Conservation (phyloP, 2,888 invertebrate genomes). For the Latrodectus elegans region DNA sequence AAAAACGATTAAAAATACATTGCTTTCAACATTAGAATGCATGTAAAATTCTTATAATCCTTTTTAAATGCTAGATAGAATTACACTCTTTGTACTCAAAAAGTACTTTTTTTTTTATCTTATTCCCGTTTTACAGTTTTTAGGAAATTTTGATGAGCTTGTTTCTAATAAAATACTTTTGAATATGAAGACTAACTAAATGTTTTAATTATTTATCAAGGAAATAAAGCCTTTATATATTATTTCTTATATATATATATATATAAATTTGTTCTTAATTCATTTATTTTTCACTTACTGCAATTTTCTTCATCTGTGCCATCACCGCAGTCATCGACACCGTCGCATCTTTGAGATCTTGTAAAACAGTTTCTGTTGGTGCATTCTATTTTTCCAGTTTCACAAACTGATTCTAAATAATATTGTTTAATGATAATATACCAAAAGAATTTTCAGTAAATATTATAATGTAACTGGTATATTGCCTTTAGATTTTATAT, state of each 20-base stretch:
- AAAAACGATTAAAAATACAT: no score
- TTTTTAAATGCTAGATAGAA: no score
- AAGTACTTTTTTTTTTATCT: no score
- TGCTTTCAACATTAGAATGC: no score
- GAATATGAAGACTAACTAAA: neutral
- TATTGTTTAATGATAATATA: neutral
- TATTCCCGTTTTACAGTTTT: no score
- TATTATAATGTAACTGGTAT: neutral
- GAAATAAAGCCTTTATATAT: neutral
- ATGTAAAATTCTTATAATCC: no score
- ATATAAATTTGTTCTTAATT: no score
- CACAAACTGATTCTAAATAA: slow-evolving; percentile 11
- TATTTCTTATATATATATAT: no score
- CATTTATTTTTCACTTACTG: slow-evolving; percentile 14
- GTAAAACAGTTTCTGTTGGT: slow-evolving; percentile 37
- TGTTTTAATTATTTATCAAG: neutral
- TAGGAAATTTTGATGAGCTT: no score
- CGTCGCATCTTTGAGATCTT: slow-evolving; percentile 15
- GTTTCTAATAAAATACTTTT: no score
- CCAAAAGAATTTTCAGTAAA: neutral
- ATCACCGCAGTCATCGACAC: slow-evolving; percentile 40
- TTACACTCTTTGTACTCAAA: no score
- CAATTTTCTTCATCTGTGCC: slow-evolving; percentile 49
- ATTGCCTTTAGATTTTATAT: no score
- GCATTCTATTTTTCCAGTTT: slow-evolving; percentile 16